Base-by-base conservation (phyloP, 2,113 vertebrate genomes). In the Hoplias malabaricus region DNA sequence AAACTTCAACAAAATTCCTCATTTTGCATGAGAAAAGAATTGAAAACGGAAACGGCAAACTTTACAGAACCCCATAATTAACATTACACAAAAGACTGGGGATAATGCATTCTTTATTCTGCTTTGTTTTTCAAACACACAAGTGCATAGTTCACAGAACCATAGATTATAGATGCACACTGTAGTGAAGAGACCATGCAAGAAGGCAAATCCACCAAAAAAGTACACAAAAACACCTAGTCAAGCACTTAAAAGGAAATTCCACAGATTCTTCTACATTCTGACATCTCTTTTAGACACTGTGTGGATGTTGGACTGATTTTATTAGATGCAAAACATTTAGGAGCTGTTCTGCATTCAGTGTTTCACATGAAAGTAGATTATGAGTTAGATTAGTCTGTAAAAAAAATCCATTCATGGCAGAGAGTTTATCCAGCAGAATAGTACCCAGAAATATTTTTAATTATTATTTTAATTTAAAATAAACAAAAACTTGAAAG, bases 111-210 rank as follows among this genome's bases (percentile, higher is more conserved):
- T 56, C 56, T 27, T 69, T 81, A 66, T 82, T 73, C 79, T 75
- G 75, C 66, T 83, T 65, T 83, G 77, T 42, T 57, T 42, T 83
- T 80, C 63, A 82, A 85, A 87, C 36, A 46, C 42, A 66, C 34
- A 62, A 81, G 78, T 63, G 54, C 46, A 57, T 82, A 84, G 84
- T 80, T 86, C 78, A 87, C 77, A 88, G 63, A 84, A 77, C 79
- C 78, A 61, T 73, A 77, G 59, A 27, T 59, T 67, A 73, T 59
- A 61, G 78, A 72, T 73, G 68, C 70, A 82, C 72, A 77, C 66
- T 75, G 75, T 59, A 82, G 61, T 69, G 57, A 68, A 59, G 63
- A 78, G 75, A 43, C 81, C 83, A 88, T 89, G 87, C 89, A 88
- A 77, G 78, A 85, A 76, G 50, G 59, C 70, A 82, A 83, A 82